A percentile compares a stretch with the other conserved stretches of the same genome.
phyloP scores from a whole-genome alignment of 2,888 invertebrate species.

The Nephrotoma guestfalica region DNA sequence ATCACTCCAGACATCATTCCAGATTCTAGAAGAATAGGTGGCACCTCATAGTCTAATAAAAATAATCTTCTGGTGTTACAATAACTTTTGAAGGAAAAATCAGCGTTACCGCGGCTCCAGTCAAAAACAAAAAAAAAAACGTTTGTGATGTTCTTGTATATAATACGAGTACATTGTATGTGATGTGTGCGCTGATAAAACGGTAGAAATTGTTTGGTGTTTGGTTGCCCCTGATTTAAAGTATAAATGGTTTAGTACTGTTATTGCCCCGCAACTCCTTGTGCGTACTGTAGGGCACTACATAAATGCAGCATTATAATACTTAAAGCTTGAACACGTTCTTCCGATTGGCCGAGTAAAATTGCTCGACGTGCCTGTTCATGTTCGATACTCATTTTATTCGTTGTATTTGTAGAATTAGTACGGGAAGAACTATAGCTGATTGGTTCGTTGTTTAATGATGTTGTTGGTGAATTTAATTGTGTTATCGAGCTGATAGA shows the following conservation, averaged over 20 bases:
- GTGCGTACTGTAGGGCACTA: conserved; percentile 64
- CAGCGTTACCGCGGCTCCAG: background rate
- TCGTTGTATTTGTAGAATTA: background rate
- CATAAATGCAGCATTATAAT: conserved; percentile 91
- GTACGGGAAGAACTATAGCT: background rate
- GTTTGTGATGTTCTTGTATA: background rate
- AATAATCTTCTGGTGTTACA: background rate
- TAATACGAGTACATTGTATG: background rate
- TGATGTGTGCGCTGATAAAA: background rate
- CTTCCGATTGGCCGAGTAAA: conserved; percentile 52
- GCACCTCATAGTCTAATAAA: background rate
- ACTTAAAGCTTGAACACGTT: conserved; percentile 78
- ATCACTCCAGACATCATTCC: background rate
- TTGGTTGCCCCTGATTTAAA: background rate
- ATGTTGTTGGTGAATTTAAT: background rate
- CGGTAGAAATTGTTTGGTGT: background rate
- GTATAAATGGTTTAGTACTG: background rate
- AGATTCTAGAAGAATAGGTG: background rate
- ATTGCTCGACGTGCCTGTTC: conserved; percentile 24
- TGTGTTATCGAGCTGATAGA: background rate
- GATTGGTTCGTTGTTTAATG: conserved; percentile 16
- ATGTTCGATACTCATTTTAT: conserved; percentile 10
- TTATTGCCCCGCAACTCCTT: conserved; percentile 12
- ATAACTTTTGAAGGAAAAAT: background rate
- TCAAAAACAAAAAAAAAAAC: background rate